phyloP scores from a whole-genome alignment of 2,113 vertebrate genomes.

The Pygoscelis adeliae region DNA sequence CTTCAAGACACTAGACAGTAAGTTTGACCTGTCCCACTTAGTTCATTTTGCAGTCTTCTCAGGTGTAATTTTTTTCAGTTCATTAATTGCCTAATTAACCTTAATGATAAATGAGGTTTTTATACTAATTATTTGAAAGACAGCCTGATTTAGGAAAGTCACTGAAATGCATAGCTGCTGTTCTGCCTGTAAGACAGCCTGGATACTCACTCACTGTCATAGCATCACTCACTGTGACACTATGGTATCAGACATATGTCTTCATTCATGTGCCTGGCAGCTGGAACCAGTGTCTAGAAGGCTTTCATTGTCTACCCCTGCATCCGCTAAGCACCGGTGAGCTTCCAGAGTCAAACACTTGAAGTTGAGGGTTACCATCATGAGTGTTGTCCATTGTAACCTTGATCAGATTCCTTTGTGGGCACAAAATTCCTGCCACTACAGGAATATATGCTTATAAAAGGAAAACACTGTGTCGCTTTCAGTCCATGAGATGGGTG shows the following conservation, averaged over 20 bases:
- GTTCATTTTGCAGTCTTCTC: background rate
- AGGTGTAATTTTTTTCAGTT: background rate
- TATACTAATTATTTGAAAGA: background rate
- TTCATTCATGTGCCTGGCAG: background rate
- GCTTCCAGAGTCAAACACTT: background rate
- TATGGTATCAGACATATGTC: background rate
- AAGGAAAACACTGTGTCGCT: background rate
- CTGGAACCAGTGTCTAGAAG: background rate
- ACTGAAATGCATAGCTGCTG: background rate
- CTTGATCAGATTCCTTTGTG: background rate
- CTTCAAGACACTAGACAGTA: background rate
- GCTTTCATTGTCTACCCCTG: background rate
- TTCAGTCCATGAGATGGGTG: background rate
- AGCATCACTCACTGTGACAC: background rate
- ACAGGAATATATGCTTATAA: background rate
- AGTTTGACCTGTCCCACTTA: background rate
- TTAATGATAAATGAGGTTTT: background rate
- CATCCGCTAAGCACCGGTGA: background rate
- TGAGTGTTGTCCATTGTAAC: background rate
- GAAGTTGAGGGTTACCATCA: background rate
- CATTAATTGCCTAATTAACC: background rate
- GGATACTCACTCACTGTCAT: background rate
- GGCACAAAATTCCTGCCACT: background rate
- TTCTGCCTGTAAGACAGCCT: background rate
- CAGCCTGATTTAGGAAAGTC: background rate